These are phyloP conservation scores for Eretmodus cyanostictus DNA, from an alignment of 2,113 vertebrate species.

Conservation along the genomic window DNA sequence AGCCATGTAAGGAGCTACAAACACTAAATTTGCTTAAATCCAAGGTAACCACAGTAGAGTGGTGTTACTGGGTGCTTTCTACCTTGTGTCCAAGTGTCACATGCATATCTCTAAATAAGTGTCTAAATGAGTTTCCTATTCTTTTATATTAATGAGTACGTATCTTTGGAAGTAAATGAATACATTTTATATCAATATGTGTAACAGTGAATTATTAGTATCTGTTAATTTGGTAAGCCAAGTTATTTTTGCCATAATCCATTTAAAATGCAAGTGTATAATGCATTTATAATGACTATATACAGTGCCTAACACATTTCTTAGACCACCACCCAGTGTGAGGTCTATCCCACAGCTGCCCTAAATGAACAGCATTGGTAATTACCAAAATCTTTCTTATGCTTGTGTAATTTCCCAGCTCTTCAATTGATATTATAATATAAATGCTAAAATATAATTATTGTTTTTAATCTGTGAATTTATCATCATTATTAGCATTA, in stretches of 20 bases:
- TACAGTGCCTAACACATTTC: neutral
- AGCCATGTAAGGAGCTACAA: neutral
- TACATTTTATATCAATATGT: neutral
- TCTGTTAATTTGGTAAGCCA: neutral
- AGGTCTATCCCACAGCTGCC: neutral
- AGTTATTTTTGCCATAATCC: neutral
- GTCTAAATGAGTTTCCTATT: neutral
- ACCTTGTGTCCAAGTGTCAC: neutral
- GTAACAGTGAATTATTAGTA: neutral
- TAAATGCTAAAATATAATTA: neutral
- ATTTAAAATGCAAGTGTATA: neutral
- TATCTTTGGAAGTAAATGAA: neutral
- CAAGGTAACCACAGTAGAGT: neutral
- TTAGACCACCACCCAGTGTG: neutral
- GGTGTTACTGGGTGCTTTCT: neutral
- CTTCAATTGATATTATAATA: neutral
- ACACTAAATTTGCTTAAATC: neutral
- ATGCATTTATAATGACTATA: neutral
- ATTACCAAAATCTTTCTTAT: too few species aligned
- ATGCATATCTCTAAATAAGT: neutral
- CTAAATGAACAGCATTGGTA: neutral
- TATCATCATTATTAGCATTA: neutral
- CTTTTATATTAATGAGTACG: neutral
- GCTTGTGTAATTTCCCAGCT: too few species aligned
- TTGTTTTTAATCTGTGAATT: neutral